Conservation (phyloP, 2,888 invertebrate genomes). For the Cepaea hortensis region DNA sequence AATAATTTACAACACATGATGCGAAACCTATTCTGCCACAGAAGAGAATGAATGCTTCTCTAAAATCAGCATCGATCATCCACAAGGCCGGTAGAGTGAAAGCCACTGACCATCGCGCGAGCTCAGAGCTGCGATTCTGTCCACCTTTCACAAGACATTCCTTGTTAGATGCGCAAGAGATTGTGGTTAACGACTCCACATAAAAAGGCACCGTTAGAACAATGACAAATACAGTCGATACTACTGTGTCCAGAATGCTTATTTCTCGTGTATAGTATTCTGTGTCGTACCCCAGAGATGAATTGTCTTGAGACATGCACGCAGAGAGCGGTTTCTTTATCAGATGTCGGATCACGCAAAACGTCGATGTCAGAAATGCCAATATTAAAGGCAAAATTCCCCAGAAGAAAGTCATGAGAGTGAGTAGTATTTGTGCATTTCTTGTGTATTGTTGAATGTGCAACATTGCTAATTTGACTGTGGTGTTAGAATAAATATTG, state of each 20-base stretch:
- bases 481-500: background rate
- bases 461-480: background rate
- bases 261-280: background rate
- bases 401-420: background rate
- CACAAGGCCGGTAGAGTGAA: conserved; percentile 26
- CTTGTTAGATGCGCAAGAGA: background rate
- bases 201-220: conserved; percentile 1
- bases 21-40: conserved; percentile 5
- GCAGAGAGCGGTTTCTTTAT: background rate
- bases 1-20: background rate
- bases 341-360: background rate
- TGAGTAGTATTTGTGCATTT: background rate
- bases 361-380: background rate
- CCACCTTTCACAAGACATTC: background rate
- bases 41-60: background rate
- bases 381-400: conserved; percentile 2
- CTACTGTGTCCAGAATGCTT: conserved; percentile 19
- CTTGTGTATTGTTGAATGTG: background rate
- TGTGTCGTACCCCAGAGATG: background rate
- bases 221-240: background rate
- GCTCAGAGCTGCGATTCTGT: conserved; percentile 8
- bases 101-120: conserved; percentile 11
- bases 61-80: conserved; percentile 20
- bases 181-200: background rate
- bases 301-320: background rate